Conservation (phyloP, 2,113 vertebrate genomes). For the Pygoscelis adeliae region DNA sequence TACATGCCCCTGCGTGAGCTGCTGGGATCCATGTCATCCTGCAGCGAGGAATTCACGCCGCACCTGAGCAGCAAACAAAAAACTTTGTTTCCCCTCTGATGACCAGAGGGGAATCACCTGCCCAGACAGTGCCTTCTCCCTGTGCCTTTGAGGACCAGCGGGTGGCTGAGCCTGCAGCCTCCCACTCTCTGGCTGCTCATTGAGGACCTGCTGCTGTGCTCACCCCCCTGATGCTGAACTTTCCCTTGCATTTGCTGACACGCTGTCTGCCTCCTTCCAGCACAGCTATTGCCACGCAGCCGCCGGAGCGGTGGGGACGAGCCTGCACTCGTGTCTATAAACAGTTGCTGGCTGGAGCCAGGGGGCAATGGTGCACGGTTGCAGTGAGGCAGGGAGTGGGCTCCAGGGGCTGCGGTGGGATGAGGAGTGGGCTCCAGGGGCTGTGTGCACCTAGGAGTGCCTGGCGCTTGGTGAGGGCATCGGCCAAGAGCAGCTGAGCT, state of each 20-base stretch:
- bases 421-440: neutral
- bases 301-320: fast-evolving
- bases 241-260: neutral
- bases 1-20: neutral
- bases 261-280: neutral
- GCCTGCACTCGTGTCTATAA: fast-evolving
- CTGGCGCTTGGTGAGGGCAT: neutral
- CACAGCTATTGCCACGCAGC: fast-evolving
- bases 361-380: neutral
- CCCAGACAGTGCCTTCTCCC: neutral
- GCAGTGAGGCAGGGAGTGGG: neutral
- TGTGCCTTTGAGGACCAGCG: neutral
- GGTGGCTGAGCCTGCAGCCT: neutral
- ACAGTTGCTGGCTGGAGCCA: neutral
- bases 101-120: neutral
- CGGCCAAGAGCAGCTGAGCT: neutral
- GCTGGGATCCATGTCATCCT: neutral
- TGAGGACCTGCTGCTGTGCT: neutral
- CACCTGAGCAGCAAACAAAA: neutral
- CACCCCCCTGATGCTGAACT: neutral
- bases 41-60: neutral
- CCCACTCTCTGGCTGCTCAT: neutral
- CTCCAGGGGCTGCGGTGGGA: neutral
- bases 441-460: neutral
- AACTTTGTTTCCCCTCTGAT: too few species aligned